Evolutionary conservation across 2,888 invertebrate genomes (phyloP).

Genomic region (Dicyrtomina minuta): DNA sequence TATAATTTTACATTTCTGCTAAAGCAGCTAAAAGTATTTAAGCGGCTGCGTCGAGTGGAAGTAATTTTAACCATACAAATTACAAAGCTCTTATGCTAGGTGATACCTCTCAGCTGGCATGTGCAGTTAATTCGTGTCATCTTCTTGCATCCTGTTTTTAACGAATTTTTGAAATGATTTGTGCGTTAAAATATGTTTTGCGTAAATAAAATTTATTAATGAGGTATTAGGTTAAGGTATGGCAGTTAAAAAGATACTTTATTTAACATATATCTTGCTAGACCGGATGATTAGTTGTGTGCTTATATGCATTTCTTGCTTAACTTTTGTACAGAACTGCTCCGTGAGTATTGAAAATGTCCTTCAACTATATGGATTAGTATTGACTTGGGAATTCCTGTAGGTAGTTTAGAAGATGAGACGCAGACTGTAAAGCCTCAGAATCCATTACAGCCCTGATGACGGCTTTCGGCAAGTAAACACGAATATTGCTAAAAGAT

Average conservation of each 20-base stretch:
- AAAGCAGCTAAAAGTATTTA: slow-evolving; percentile 9
- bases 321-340: slow-evolving; percentile 61
- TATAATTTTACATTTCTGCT: background rate
- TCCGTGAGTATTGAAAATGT: slow-evolving; percentile 79
- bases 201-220: too few species aligned
- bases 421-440: slow-evolving; percentile 64
- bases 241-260: background rate
- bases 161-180: slow-evolving; percentile 51
- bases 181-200: too few species aligned
- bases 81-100: too few species aligned
- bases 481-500: slow-evolving; percentile 18
- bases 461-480: slow-evolving; percentile 65
- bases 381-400: slow-evolving; percentile 67
- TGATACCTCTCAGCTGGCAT: slow-evolving; percentile 2
- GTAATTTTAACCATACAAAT: background rate
- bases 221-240: background rate
- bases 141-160: slow-evolving; percentile 42
- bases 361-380: slow-evolving; percentile 83
- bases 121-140: slow-evolving; percentile 38
- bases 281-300: too few species aligned
- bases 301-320: background rate
- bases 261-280: background rate
- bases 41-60: background rate
- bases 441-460: slow-evolving; percentile 68
- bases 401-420: slow-evolving; percentile 59